phyloP scores from a whole-genome alignment of 2,113 vertebrate genomes.

The Nesogale talazaci region DNA sequence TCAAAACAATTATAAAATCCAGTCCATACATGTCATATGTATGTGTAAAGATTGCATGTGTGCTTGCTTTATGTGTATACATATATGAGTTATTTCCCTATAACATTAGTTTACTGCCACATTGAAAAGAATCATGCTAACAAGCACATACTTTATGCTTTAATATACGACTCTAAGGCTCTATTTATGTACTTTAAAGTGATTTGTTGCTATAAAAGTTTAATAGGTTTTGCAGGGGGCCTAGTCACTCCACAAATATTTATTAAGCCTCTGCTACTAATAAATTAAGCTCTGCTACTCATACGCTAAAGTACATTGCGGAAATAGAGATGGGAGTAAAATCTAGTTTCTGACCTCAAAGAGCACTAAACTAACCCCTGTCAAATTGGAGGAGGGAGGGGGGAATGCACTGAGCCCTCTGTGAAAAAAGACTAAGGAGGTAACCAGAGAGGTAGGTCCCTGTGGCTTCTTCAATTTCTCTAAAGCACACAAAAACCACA shows the following conservation, averaged over 20 bases:
- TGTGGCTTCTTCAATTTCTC: background rate
- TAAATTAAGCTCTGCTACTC: slow-evolving; percentile 30
- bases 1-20: background rate
- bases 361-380: background rate
- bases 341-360: slow-evolving; percentile 5
- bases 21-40: background rate
- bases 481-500: background rate
- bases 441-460: background rate
- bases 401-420: background rate
- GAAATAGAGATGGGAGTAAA: background rate
- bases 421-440: background rate
- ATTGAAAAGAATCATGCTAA: slow-evolving; percentile 7
- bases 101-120: slow-evolving; percentile 34
- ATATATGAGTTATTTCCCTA: background rate
- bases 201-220: slow-evolving; percentile 28
- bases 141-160: background rate
- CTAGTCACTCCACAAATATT: background rate
- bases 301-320: background rate
- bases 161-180: slow-evolving; percentile 1
- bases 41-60: too few relatives aligned
- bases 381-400: background rate
- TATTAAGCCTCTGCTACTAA: slow-evolving; percentile 34
- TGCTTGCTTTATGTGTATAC: background rate
- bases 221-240: background rate
- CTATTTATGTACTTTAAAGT: background rate